Base-by-base conservation (phyloP, 2,888 invertebrate species). In the Gortyna flavago region DNA sequence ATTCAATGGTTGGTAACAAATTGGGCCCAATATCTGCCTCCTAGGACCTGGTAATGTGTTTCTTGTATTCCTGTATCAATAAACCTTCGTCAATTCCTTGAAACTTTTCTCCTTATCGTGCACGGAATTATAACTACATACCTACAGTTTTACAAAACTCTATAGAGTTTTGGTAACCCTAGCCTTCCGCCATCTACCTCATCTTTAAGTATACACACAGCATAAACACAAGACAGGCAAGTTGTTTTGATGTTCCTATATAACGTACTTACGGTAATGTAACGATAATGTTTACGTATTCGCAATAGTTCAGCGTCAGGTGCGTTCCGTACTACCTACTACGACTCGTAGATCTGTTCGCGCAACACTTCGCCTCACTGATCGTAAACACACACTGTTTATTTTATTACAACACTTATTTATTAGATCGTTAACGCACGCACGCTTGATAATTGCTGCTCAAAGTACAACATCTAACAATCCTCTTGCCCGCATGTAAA, bases 231-330 rank as follows among this genome's bases (percentile, higher is more conserved):
- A 73, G 51, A 68, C 35, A 61, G 54, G 29, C 25, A 48, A 73
- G 64, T 74, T 75, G 72, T 84, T 86, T 77, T 71, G 75, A 77
- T 79, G 54, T 68, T 75, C 68, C 54, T 87, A 88, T 90, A 89
- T 86, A 85, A 79, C 76, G 75, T 88, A 87, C 85, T 90, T 80
- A 90, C 89, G 44, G 57, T 78, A 84, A 74, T 77, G 81, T 84
- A 64, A 90, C 76, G 80, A 79, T 86, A 85, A 83, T 91, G 86
- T 91, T 89, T 89, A 89, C 88, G 76, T 85, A 82, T 92, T 92
- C 91, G 93, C 93, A 90, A 92, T 92, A 92, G 92, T 92, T 91
- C 85, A 93, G 90, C 91, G 93, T 93, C 94, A 94, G 93, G 93
- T 94, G 93, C 88, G 85, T 83, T 85, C 82, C 91, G 91, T 91